Base-by-base conservation (phyloP, 2,888 invertebrate genomes). In the Cepaea hortensis region DNA sequence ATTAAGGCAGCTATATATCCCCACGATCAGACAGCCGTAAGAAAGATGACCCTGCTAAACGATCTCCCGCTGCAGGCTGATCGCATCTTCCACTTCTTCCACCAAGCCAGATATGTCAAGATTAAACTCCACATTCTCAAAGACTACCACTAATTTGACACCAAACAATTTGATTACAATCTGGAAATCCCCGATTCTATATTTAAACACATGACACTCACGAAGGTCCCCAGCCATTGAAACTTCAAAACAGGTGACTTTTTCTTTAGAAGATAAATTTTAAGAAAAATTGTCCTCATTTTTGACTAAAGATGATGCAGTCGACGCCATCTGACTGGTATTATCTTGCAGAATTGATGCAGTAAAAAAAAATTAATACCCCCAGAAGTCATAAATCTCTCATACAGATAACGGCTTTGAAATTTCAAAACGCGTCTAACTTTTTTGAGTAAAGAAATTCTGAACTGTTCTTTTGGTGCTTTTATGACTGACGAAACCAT, bases 151-250 rank as follows among this genome's bases (percentile, higher is more conserved):
- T 9, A 20, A 50, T 76, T 18, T 50, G 76, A 50, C 35, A 76
- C 50, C 55, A 6, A 55, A n/a, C 77, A 5, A 55, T n/a, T 50
- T 55, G 77, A 77, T 77, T 55, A 77, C 55, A 55, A 77, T 77
- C 77, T 55, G 11, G n/a, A 11, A 61, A 23, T 50, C 23, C 75
- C 46, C 5, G 20, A 48, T 50, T 75, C 46, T 48, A 75, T 48
- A 11, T 15, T 20, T 6, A 75, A 13, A 6, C 18, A 48, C 15
- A 75, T 48, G 20, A 48, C 73, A 20, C 20, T 55, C 55, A 55
- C 55, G 55, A 55, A 55, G 55, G 55, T 55, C 55, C 55, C 55
- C 55, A 9, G 55, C 11, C 68, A 68, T 68, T 5, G 20, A 20
- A 4, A 18, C 68, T n/a, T 68, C 18, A 11, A 11, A 5, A 9